phyloP scores from a whole-genome alignment of 2,888 invertebrate genomes.

The Hypsopygia costalis region DNA sequence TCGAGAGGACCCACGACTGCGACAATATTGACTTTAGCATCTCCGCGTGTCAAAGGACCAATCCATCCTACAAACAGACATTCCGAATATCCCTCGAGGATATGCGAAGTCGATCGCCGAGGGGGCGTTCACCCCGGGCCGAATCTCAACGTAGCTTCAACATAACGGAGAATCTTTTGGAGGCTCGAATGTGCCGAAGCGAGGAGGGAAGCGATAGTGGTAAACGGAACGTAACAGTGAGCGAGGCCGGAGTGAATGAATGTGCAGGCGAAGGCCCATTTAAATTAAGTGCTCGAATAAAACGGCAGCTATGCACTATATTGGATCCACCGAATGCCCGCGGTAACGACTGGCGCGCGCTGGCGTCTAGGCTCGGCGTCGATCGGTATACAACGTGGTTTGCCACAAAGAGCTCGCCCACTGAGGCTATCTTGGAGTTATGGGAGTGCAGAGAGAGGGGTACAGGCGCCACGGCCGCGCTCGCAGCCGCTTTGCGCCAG shows the following conservation, averaged over 20 bases:
- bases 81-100: conserved; percentile 73
- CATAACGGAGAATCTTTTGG: conserved; percentile 71
- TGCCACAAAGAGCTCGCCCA: conserved; percentile 97
- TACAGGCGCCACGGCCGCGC: conserved; percentile 89
- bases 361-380: conserved; percentile 95
- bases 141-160: conserved; percentile 72
- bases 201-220: conserved; percentile 68
- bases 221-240: conserved; percentile 79
- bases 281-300: conserved; percentile 79
- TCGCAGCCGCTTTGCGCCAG: conserved; percentile 72
- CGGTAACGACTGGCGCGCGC: conserved; percentile 97
- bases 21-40: conserved; percentile 70
- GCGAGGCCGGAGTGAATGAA: conserved; percentile 82
- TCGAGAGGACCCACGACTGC: conserved; percentile 84
- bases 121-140: conserved; percentile 68
- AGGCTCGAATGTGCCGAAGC: conserved; percentile 68
- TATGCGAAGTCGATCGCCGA: conserved; percentile 64
- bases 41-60: conserved; percentile 70
- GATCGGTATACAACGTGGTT: conserved; percentile 98
- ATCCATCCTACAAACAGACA: conserved; percentile 73
- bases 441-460: conserved; percentile 97
- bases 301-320: conserved; percentile 80
- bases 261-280: conserved; percentile 82
- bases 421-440: conserved; percentile 96
- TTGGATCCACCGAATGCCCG: conserved; percentile 95